These are phyloP conservation scores for Tachyglossus aculeatus DNA, from an alignment of 2,797 vertebrate species.

Conservation along the genomic window DNA sequence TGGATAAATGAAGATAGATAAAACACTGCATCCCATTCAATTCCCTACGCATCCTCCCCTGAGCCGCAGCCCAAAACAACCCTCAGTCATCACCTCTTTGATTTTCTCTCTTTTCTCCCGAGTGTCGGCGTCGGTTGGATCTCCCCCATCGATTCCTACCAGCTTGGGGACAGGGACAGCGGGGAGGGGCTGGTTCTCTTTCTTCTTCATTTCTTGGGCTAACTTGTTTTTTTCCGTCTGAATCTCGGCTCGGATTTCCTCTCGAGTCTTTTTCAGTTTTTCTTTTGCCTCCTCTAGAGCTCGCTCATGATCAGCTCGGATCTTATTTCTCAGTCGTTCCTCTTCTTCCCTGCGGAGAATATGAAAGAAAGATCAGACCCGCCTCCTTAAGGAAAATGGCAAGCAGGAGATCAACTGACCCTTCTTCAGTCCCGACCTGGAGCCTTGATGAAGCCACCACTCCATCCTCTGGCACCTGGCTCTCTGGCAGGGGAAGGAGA, in stretches of 20 bases:
- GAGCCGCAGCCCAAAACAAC: neutral
- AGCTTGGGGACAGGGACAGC: slow-evolving; percentile 92
- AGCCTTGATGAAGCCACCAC: no score
- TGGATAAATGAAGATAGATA: neutral
- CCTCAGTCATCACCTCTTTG: slow-evolving; percentile 86
- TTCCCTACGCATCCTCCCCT: neutral
- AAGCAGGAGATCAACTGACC: no score
- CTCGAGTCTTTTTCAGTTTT: slow-evolving; percentile 93
- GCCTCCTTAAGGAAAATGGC: slow-evolving; percentile 28
- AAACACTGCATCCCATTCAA: no score
- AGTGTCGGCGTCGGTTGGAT: slow-evolving; percentile 85
- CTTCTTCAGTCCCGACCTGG: no score
- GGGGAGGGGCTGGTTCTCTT: slow-evolving; percentile 88
- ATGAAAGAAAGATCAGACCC: slow-evolving; percentile 50
- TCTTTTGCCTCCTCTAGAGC: slow-evolving; percentile 97
- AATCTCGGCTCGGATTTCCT: slow-evolving; percentile 94
- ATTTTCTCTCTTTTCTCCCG: slow-evolving; percentile 96
- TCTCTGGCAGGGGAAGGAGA: no score
- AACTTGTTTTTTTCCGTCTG: slow-evolving; percentile 96
- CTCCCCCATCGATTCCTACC: slow-evolving; percentile 88
- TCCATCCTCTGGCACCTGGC: no score
- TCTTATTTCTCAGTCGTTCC: slow-evolving; percentile 95
- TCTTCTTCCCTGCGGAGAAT: slow-evolving; percentile 88
- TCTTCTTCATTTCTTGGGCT: slow-evolving; percentile 88
- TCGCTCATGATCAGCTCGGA: slow-evolving; percentile 95